Percentiles rank a stretch among this genome's conserved stretches.
Conservation (phyloP, 2,797 vertebrate genomes). For the Bovichtus variegatus region DNA sequence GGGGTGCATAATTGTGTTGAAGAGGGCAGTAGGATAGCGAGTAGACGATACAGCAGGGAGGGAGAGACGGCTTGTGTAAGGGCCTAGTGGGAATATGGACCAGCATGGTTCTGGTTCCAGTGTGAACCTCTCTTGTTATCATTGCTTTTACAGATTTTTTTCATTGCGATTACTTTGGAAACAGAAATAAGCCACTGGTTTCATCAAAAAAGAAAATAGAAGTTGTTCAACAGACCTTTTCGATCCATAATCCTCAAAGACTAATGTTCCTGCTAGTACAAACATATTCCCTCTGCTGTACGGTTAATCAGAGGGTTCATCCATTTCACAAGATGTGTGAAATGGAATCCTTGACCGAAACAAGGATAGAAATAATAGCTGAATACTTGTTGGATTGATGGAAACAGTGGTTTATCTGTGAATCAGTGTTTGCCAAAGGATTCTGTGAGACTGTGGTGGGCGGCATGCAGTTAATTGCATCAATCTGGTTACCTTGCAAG, state of each 20-base stretch:
- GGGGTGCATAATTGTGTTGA: slow-evolving; percentile 47
- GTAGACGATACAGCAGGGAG: slow-evolving; percentile 16
- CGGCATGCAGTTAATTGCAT: too few species aligned
- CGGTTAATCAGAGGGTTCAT: slow-evolving; percentile 18
- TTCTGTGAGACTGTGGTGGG: too few species aligned
- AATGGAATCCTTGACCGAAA: background rate
- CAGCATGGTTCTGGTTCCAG: slow-evolving; percentile 9
- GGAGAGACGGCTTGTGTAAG: slow-evolving; percentile 27
- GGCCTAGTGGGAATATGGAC: slow-evolving; percentile 38
- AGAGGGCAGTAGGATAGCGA: slow-evolving; percentile 46
- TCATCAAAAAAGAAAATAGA: slow-evolving; percentile 16
- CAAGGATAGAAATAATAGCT: background rate
- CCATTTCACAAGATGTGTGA: background rate
- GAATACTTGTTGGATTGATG: background rate
- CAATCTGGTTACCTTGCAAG: too few species aligned
- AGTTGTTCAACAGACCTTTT: background rate
- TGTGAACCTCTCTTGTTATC: slow-evolving; percentile 17
- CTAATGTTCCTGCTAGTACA: background rate
- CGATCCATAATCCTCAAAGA: slow-evolving; percentile 16
- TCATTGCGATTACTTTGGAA: slow-evolving; percentile 22
- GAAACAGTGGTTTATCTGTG: background rate
- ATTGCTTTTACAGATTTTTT: slow-evolving; percentile 18
- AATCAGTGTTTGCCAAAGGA: background rate
- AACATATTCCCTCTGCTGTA: background rate
- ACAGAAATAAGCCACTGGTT: slow-evolving; percentile 13